phyloP scores from a whole-genome alignment of 2,113 vertebrate species.

The Arvicanthis niloticus region DNA sequence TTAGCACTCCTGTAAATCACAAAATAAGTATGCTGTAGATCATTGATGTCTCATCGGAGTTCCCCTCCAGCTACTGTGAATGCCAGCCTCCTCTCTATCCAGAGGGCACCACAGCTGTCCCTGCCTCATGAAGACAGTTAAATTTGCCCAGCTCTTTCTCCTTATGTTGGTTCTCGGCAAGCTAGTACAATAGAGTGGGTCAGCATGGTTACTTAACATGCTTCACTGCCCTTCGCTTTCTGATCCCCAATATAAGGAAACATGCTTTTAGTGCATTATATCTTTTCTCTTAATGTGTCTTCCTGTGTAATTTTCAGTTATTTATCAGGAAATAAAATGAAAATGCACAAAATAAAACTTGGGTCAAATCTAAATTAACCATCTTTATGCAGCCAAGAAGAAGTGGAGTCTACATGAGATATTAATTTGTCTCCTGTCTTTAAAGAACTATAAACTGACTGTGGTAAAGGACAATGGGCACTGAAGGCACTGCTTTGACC shows the following conservation, averaged over 20 bases:
- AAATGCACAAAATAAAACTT: background rate
- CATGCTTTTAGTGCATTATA: background rate
- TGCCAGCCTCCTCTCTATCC: no score
- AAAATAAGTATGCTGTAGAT: accelerated
- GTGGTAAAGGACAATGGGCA: background rate
- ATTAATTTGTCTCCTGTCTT: background rate
- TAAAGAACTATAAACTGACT: background rate
- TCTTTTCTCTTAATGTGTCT: background rate
- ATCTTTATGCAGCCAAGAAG: background rate
- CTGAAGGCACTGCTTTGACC: background rate
- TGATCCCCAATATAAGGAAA: background rate
- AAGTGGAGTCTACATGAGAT: background rate
- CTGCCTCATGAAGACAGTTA: background rate
- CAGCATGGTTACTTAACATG: background rate
- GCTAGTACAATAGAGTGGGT: background rate
- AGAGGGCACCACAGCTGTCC: no score
- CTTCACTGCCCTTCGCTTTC: background rate
- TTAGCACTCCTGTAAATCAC: background rate
- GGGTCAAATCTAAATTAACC: background rate
- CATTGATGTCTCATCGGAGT: background rate
- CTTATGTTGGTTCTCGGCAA: background rate
- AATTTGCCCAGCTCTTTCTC: background rate
- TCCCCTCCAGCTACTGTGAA: background rate
- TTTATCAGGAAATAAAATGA: background rate
- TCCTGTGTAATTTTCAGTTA: background rate